Evolutionary conservation across 2,797 vertebrate species (phyloP).

Genomic region (Odontamblyopus lacepedii): DNA sequence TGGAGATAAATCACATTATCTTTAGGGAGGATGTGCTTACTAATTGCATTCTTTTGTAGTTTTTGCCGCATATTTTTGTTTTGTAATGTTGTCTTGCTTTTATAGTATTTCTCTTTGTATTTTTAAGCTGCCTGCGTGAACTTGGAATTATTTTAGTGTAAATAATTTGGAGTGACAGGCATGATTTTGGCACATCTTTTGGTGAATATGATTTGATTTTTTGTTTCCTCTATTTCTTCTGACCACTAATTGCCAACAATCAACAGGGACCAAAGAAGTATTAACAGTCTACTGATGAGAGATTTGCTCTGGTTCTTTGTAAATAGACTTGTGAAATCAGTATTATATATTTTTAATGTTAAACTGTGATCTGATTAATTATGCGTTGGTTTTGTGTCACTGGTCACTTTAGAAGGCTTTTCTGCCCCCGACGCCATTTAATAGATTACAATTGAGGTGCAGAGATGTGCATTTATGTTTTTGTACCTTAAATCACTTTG

Average conservation of each 20-base stretch:
- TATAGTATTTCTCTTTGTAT: slow-evolving; percentile 42
- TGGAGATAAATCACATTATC: slow-evolving; percentile 31
- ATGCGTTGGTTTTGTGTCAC: slow-evolving; percentile 72
- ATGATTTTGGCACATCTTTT: slow-evolving; percentile 40
- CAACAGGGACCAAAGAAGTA: slow-evolving; percentile 73
- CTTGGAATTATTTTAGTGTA: slow-evolving; percentile 52
- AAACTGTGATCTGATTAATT: slow-evolving; percentile 55
- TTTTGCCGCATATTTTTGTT: slow-evolving; percentile 40
- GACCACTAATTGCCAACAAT: slow-evolving; percentile 63
- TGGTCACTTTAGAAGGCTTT: slow-evolving; percentile 77
- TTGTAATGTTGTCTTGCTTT: slow-evolving; percentile 53
- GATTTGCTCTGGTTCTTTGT: slow-evolving; percentile 63
- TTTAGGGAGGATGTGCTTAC: slow-evolving; percentile 40
- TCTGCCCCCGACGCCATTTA: slow-evolving; percentile 32
- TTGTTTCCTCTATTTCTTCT: slow-evolving; percentile 18
- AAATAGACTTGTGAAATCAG: slow-evolving; percentile 68
- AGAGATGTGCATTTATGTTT: slow-evolving; percentile 29
- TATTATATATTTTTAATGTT: slow-evolving; percentile 57
- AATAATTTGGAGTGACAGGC: slow-evolving; percentile 63
- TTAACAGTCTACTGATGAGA: slow-evolving; percentile 60
- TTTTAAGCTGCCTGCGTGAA: slow-evolving; percentile 57
- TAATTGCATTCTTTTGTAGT: slow-evolving; percentile 27
- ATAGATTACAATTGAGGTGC: slow-evolving; percentile 27
- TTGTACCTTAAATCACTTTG: slow-evolving; percentile 21
- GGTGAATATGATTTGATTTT: slow-evolving; percentile 25